Evolutionary conservation across 2,113 vertebrate genomes (phyloP).

Genomic region (Procapra przewalskii): DNA sequence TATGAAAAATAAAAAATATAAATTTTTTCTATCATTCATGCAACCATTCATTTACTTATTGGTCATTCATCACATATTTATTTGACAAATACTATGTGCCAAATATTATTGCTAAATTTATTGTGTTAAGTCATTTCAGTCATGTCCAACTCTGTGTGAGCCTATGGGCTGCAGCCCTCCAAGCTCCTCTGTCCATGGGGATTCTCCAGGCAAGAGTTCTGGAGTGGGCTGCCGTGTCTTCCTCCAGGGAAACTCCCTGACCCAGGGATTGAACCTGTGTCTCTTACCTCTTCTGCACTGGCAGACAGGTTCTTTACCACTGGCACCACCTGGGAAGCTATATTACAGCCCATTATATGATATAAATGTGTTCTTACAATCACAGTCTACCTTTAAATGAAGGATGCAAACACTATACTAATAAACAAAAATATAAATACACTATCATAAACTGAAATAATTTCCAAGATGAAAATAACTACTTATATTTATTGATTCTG

Average conservation of each 20-base stretch:
- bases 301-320: neutral
- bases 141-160: neutral
- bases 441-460: neutral
- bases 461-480: neutral
- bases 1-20: neutral
- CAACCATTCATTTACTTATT: neutral
- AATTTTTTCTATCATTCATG: neutral
- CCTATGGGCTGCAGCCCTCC: neutral
- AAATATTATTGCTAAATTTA: neutral
- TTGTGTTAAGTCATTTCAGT: neutral
- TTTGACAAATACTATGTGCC: neutral
- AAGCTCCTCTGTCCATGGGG: neutral
- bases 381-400: neutral
- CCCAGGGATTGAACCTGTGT: neutral
- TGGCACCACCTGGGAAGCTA: neutral
- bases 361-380: neutral
- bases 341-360: neutral
- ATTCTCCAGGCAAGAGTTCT: neutral
- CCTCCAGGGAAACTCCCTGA: neutral
- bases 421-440: neutral
- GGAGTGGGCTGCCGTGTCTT: neutral
- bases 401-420: neutral
- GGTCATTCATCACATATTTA: neutral
- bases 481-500: neutral
- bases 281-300: rapidly evolving